A percentile compares a stretch with the other conserved stretches of the same genome.
Evolutionary conservation across 2,888 invertebrate genomes (phyloP).

Genomic region (Drosophila quinaria): DNA sequence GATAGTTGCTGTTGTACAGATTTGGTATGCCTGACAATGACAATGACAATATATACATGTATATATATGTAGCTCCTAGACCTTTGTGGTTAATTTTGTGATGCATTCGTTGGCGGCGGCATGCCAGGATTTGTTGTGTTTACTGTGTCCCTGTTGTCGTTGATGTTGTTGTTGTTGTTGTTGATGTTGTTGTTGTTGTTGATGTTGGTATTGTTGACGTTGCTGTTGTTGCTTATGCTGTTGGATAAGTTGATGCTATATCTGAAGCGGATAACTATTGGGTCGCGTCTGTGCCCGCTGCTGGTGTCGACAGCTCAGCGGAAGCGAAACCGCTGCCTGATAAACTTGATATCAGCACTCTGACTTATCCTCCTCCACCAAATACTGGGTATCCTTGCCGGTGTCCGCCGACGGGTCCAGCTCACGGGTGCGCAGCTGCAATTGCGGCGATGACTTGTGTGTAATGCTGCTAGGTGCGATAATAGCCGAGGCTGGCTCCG

Average conservation of each 20-base stretch:
- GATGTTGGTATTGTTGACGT: slow-evolving; percentile 26
- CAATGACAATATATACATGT: not conserved
- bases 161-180: slow-evolving; percentile 31
- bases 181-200: slow-evolving; percentile 23
- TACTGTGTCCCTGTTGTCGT: slow-evolving; percentile 50
- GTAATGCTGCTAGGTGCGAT: slow-evolving; percentile 93
- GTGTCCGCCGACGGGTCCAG: slow-evolving; percentile 94
- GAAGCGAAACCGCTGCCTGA: slow-evolving; percentile 49
- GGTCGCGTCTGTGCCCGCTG: slow-evolving; percentile 43
- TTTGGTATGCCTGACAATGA: slow-evolving; percentile 14
- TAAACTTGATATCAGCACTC: slow-evolving; percentile 86
- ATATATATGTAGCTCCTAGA: slow-evolving; percentile 21
- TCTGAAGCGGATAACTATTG: slow-evolving; percentile 70
- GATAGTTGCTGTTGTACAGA: slow-evolving; percentile 9
- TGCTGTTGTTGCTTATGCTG: slow-evolving; percentile 34
- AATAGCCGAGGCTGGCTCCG: slow-evolving; percentile 90
- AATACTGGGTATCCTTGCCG: slow-evolving; percentile 95
- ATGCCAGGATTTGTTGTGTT: slow-evolving; percentile 71
- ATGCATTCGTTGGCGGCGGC: slow-evolving; percentile 36
- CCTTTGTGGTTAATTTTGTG: slow-evolving; percentile 66
- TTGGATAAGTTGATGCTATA: slow-evolving; percentile 65
- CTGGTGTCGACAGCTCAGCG: slow-evolving; percentile 52
- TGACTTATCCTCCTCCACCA: slow-evolving; percentile 95
- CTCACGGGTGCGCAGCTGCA: slow-evolving; percentile 91
- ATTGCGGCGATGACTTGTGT: slow-evolving; percentile 91